Evolutionary conservation across 2,888 invertebrate genomes (phyloP).

Genomic region (Vesta saturnalis): DNA sequence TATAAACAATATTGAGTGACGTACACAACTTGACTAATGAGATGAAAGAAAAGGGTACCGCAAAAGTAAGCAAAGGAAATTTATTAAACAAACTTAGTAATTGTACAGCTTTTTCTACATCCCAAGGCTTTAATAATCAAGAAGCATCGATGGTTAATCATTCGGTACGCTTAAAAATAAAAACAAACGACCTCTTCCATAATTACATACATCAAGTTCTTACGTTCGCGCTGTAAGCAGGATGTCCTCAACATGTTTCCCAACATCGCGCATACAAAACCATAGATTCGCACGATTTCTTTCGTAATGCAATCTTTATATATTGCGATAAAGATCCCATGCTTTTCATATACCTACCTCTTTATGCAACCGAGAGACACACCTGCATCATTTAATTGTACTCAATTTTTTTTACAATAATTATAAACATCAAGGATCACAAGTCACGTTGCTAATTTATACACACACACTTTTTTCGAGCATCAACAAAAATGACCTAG

Average conservation of each 20-base stretch:
- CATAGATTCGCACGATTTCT: conserved; percentile 30
- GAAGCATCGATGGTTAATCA: background rate
- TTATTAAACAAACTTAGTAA: background rate
- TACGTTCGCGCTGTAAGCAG: background rate
- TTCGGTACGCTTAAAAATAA: background rate
- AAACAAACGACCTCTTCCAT: background rate
- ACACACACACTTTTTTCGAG: background rate
- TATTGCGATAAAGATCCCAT: conserved; percentile 26
- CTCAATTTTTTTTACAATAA: conserved; percentile 3
- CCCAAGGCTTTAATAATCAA: background rate
- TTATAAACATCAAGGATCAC: background rate
- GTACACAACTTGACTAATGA: too few relatives aligned
- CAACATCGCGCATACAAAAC: conserved; percentile 15
- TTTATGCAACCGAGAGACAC: conserved; percentile 17
- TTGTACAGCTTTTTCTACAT: background rate
- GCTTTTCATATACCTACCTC: conserved; percentile 20
- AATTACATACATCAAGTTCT: background rate
- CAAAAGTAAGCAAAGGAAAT: background rate
- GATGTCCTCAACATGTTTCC: conserved; percentile 20
- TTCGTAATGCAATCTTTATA: conserved; percentile 22
- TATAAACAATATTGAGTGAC: too few relatives aligned
- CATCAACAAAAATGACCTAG: background rate
- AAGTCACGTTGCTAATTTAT: conserved; percentile 12
- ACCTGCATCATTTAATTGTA: conserved; percentile 28
- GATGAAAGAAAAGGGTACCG: too few relatives aligned